A percentile compares a stretch with the other conserved stretches of the same genome.
Conservation (phyloP, 2,797 vertebrate genomes). For the Chlorospingus semifuscus region DNA sequence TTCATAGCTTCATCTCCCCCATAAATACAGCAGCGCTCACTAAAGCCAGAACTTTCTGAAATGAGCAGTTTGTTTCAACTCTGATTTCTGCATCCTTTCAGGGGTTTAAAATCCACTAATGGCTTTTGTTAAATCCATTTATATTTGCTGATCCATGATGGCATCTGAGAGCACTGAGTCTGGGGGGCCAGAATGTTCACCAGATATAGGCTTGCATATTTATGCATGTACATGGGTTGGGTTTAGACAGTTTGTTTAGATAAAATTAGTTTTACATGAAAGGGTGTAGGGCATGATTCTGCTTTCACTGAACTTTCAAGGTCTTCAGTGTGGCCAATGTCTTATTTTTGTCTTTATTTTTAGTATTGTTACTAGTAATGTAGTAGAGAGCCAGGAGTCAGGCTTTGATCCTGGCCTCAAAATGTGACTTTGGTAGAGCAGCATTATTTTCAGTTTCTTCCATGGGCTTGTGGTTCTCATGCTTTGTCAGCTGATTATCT, state of each 20-base stretch:
- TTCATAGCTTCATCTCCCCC: not conserved
- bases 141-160: not conserved
- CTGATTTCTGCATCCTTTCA: not conserved
- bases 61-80: not conserved
- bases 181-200: not conserved
- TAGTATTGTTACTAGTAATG: not conserved
- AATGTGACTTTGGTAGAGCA: not conserved
- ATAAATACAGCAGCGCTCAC: not conserved
- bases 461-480: not conserved
- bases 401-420: not conserved
- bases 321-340: not conserved
- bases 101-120: not conserved
- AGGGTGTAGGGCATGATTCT: not conserved
- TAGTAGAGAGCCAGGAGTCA: not conserved
- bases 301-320: not conserved
- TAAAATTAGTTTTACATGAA: not conserved
- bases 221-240: not conserved
- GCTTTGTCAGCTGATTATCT: not conserved
- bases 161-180: not conserved
- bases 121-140: constrained; percentile 6
- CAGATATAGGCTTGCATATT: not conserved
- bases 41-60: not conserved
- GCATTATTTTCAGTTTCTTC: not conserved
- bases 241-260: not conserved
- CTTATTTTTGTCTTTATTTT: not conserved